Base-by-base conservation (phyloP, 2,797 vertebrate genomes). In the Lycodopsis pacificus region DNA sequence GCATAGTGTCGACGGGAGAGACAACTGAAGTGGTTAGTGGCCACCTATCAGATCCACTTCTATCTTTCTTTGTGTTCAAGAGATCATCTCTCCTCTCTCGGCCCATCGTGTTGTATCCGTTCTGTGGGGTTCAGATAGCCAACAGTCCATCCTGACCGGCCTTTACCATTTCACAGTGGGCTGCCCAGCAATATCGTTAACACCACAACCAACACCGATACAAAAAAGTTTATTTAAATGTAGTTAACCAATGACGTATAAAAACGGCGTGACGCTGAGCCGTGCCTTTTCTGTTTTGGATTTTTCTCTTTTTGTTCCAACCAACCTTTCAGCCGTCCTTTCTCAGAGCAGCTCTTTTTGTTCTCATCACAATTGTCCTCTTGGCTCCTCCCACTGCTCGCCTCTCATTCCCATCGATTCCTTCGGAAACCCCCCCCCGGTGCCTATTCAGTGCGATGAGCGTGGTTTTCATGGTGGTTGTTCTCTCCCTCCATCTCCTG, bases 401-500 rank as follows among this genome's bases (percentile, higher is more conserved):
- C 64, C 22, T 59, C 22, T 51, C 27, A 1, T 15, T 9, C 34
- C 68, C 53, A 36, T 49, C 0, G 2, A 22, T 62, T 53, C 69
- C 48, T 34, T 63, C 14, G 0, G 0, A 51, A 0, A 51, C 53
- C 58, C 44, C 4, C 30, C 30, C 57, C 19, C 42, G 7, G 62
- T 48, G 72, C 61, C 65, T 94, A 95, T 88, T 95, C 94, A 10
- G 86, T 93, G 80, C 94, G 93, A 40, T 85, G 81, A 12, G 82
- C 83, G 68, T 90, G 90, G 79, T 78, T 91, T 12, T 94, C 93
- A 0, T 89, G 91, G 79, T 91, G 92, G 81, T 64, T 89, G 80
- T 84, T 86, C 86, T 96, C 95, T 2, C 86, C 88, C 54, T 96
- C 95, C 0, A 70, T 91, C 86, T 96, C 95, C 89, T 93, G 91